Conservation (phyloP, 2,113 vertebrate genomes). For the Mirounga angustirostris region DNA sequence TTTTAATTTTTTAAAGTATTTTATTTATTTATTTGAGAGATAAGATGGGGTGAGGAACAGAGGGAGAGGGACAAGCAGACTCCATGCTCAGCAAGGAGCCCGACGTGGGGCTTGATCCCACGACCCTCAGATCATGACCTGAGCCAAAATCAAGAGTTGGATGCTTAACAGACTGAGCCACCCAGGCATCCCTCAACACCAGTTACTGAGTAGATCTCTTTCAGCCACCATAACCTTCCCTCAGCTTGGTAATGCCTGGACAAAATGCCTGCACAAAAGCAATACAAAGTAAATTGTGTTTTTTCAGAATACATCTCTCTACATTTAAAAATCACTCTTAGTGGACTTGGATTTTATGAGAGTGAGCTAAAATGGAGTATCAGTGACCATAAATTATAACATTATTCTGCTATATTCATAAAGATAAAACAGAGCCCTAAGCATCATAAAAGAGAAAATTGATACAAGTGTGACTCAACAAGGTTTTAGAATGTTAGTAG, state of each 20-base stretch:
- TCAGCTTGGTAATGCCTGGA: neutral
- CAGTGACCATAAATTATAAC: neutral
- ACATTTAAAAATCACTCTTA: constrained; percentile 9
- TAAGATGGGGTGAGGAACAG: neutral
- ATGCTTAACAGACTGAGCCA: neutral
- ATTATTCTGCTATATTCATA: constrained; percentile 44
- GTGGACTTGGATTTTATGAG: constrained; percentile 3
- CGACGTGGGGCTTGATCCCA: neutral
- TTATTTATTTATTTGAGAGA: neutral
- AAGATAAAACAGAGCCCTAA: neutral
- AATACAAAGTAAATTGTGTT: neutral
- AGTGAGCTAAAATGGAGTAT: neutral
- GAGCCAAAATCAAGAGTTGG: neutral
- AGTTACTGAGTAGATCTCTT: constrained; percentile 69
- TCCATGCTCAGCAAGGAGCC: no score
- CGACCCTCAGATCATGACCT: neutral
- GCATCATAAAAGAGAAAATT: neutral
- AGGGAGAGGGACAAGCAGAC: neutral
- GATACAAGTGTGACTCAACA: neutral
- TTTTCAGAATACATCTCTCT: neutral
- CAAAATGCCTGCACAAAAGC: neutral
- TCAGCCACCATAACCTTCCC: neutral
- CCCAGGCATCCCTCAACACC: constrained; percentile 22
- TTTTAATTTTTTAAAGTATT: neutral
- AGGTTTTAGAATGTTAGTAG: neutral